Base-by-base conservation (phyloP, 2,888 invertebrate species). In the Periphyllus acericola region DNA sequence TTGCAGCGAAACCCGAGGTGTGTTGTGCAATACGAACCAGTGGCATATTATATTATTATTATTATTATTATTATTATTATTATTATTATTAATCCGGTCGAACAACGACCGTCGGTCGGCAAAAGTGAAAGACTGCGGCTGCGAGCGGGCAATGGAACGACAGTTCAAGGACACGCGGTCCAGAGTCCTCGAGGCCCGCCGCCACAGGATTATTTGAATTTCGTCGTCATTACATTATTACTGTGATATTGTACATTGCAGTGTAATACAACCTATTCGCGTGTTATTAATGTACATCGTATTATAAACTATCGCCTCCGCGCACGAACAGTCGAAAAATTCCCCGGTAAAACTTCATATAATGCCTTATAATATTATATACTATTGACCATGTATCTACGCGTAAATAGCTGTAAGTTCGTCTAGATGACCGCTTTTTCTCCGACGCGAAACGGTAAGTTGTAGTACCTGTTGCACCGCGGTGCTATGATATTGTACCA, bases 51-150 rank as follows among this genome's bases (percentile, higher is more conserved):
- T 19, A 32, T 76, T 32, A 82, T 34, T 71, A 71, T 29, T 72
- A n/a, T n/a, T n/a, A n/a, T n/a, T n/a, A n/a, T n/a, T n/a, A n/a
- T n/a, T n/a, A n/a, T n/a, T n/a, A n/a, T n/a, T n/a, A n/a, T n/a
- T n/a, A n/a, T n/a, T 72, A 60, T 66, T 80, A 80, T 80, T 40
- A 52, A 72, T 82, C 52, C 82, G 72, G 82, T 82, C 17, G 21
- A 34, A 1, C n/a, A n/a, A n/a, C 71, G 34, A 29, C 9, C 55
- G 55, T 11, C 55, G 34, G 55, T 25, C 17, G 25, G 72, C 36
- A 74, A 83, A 83, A 83, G 83, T 83, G 83, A 83, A 83, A 83
- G 71, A 52, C 52, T n/a, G 32, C 74, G 17, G 5, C 14, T 25
- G n/a, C n/a, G n/a, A n/a, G 34, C 3, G n/a, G 1, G 52, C 25